A percentile compares a stretch with the other conserved stretches of the same genome.
Conservation (phyloP, 2,797 vertebrate genomes). For the Dallia pectoralis region DNA sequence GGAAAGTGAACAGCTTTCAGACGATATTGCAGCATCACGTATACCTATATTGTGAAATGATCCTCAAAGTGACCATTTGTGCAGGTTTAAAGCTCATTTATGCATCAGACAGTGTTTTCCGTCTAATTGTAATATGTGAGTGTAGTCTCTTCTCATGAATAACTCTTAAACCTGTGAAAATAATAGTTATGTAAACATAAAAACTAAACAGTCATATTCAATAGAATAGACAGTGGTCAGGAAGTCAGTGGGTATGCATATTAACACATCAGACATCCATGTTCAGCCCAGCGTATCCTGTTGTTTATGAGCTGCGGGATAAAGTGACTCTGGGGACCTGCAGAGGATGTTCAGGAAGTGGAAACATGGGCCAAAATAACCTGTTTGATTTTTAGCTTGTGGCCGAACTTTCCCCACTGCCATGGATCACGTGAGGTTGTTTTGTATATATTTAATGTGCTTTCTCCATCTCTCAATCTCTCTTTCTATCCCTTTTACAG, state of each 20-base stretch:
- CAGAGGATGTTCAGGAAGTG: background rate
- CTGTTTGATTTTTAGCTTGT: background rate
- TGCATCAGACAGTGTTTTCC: background rate
- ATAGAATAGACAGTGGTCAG: conserved; percentile 3
- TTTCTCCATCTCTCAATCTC: conserved; percentile 2
- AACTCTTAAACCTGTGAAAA: background rate
- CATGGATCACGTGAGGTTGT: background rate
- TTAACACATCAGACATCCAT: background rate
- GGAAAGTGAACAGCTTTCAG: background rate
- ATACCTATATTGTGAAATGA: background rate
- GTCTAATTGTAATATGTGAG: too few relatives aligned
- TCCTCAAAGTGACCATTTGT: conserved; percentile 1
- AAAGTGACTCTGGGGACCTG: conserved; percentile 21
- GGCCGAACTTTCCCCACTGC: background rate
- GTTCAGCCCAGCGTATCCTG: conserved; percentile 38
- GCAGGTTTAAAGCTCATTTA: background rate
- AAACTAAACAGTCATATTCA: background rate
- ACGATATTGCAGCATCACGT: background rate
- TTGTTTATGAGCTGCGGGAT: conserved; percentile 27
- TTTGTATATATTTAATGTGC: background rate
- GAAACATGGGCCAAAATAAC: background rate
- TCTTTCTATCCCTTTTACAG: conserved; percentile 47
- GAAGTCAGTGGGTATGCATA: conserved; percentile 16
- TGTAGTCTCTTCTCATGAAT: background rate
- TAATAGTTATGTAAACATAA: background rate